Evolutionary conservation across 2,797 vertebrate genomes (phyloP).

Genomic region (Cheirogaleus major): DNA sequence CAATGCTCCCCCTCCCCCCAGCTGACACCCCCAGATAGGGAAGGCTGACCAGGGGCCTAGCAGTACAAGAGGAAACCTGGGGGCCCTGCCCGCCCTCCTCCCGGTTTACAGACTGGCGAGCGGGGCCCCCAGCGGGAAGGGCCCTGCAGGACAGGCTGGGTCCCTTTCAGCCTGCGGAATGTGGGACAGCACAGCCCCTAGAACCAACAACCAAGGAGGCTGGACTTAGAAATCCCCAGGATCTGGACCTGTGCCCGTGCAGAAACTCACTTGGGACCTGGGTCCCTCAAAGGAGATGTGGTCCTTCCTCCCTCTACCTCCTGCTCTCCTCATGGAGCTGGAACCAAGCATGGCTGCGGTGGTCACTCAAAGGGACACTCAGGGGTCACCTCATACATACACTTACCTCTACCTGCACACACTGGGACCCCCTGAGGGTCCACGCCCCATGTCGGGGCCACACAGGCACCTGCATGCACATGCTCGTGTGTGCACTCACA

Average conservation of each 20-base stretch:
- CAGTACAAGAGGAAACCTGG: neutral
- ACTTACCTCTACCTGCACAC: neutral
- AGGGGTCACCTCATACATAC: neutral
- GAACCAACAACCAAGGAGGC: neutral
- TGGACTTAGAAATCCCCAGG: neutral
- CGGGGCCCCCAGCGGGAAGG: neutral
- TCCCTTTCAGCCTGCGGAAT: neutral
- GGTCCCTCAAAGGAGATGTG: neutral
- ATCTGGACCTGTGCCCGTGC: neutral
- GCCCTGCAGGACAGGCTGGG: neutral
- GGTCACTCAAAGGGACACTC: slow-evolving; percentile 12
- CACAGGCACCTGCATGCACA: neutral
- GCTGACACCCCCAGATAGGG: neutral
- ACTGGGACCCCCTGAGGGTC: neutral
- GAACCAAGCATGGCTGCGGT: neutral
- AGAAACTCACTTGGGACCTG: neutral
- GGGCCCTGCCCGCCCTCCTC: neutral
- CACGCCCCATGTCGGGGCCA: neutral
- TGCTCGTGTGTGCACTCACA: neutral
- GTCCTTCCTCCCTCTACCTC: neutral
- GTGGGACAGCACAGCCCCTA: neutral
- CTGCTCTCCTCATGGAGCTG: neutral
- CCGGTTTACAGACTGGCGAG: neutral
- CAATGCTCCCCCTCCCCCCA: too few species aligned
- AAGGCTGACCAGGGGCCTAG: neutral